phyloP scores from a whole-genome alignment of 2,888 invertebrate species.

The Tinea semifulvella region DNA sequence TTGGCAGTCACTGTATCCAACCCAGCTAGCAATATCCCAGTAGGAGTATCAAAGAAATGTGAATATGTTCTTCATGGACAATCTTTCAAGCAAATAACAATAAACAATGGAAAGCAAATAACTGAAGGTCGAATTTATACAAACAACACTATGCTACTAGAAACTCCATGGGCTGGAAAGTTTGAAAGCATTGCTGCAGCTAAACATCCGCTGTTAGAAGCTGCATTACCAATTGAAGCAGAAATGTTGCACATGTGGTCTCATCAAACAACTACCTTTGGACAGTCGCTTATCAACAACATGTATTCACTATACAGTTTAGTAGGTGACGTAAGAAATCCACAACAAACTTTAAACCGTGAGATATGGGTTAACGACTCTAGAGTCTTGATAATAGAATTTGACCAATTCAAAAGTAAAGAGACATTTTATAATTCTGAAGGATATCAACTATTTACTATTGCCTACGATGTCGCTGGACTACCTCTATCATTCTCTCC shows the following conservation, averaged over 20 bases:
- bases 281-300: slow-evolving; percentile 76
- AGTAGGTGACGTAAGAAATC: slow-evolving; percentile 85
- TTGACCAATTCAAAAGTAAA: slow-evolving; percentile 88
- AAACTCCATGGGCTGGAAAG: slow-evolving; percentile 77
- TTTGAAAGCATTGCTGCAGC: slow-evolving; percentile 81
- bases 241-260: slow-evolving; percentile 93
- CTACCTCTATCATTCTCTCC: slow-evolving; percentile 87
- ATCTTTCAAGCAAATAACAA: slow-evolving; percentile 72
- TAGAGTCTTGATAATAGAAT: slow-evolving; percentile 89
- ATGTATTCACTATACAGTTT: slow-evolving; percentile 86
- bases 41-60: slow-evolving; percentile 63
- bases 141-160: slow-evolving; percentile 81
- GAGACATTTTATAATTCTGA: slow-evolving; percentile 91
- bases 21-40: slow-evolving; percentile 57
- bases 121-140: slow-evolving; percentile 79
- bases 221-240: slow-evolving; percentile 86
- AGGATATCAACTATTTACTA: slow-evolving; percentile 82
- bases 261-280: slow-evolving; percentile 80
- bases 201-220: slow-evolving; percentile 83
- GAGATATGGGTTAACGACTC: slow-evolving; percentile 92
- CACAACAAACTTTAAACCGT: slow-evolving; percentile 83
- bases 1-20: slow-evolving; percentile 76
- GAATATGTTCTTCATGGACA: slow-evolving; percentile 72
- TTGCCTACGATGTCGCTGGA: slow-evolving; percentile 89
- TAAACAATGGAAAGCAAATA: slow-evolving; percentile 75